Evolutionary conservation across 1,140 invertebrate species (phyloP), one percentile per base, ranked within the genome.

Genomic region (Drosophila punjabiensis): DNA sequence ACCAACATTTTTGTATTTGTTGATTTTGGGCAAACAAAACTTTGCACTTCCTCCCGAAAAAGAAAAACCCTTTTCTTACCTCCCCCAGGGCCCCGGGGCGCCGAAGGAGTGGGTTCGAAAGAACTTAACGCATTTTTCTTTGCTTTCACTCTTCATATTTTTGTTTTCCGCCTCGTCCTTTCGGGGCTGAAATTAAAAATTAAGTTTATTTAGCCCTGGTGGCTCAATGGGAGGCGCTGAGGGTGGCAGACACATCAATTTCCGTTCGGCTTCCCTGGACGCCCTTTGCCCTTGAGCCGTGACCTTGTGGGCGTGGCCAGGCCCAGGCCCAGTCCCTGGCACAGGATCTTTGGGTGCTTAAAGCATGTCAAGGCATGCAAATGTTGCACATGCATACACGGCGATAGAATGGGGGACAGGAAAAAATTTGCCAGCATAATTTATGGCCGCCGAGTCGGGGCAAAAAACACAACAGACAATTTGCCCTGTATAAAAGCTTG

Each of bases 401-500:
- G 16, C 50, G 33, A 30, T 8, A 30, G 55, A 35, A 45, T 30
- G 32, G 50, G 30, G 33, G 35, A 43, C 16, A 45, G 45, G 47
- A 64, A 75, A 67, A 73, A 69, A 68, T 56, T 82, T 62, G 58
- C 71, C 62, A 80, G 82, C 86, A 89, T 89, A 89, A 89, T 89
- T 89, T 89, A 89, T 89, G 37, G 85, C 70, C 74, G 18, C 20
- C 35, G 39, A 24, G 37, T 39, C 8, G 32, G 14, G 20, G 62
- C 75, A 77, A 77, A 77, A 78, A 71, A 79, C 58, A 69, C 76
- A 70, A 69, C 89, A 84, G 85, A 91, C 88, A 91, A 91, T 91
- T 91, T 91, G 88, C 79, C 80, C 78, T 69, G 79, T 90, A 79
- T 91, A 91, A 87, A 62, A 87, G 88, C 76, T 84, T 89, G 86